A percentile compares a stretch with the other conserved stretches of the same genome.
These are phyloP conservation scores for Sinella curviseta DNA, from an alignment of 1,140 invertebrate genomes.

Conservation along the genomic window DNA sequence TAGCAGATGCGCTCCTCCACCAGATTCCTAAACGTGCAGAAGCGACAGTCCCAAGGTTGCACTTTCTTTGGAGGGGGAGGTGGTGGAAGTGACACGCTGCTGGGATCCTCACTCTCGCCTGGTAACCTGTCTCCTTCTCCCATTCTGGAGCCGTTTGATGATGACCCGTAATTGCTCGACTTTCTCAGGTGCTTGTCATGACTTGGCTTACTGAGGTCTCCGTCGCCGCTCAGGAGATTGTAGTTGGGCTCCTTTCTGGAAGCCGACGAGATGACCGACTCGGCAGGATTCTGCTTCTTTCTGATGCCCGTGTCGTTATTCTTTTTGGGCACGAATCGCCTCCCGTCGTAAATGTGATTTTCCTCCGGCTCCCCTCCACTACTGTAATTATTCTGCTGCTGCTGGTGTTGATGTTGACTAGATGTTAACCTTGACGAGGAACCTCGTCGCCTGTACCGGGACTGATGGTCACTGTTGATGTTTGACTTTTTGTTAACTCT, in stretches of 20 bases:
- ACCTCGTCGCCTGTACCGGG: neutral
- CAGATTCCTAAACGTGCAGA: constrained; percentile 39
- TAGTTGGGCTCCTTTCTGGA: neutral
- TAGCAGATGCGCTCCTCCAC: constrained; percentile 35
- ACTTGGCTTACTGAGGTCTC: neutral
- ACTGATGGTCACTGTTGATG: neutral
- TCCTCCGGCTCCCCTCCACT: neutral
- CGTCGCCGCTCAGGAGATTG: neutral
- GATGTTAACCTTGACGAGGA: neutral
- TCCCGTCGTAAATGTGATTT: neutral
- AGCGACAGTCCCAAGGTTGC: constrained; percentile 30
- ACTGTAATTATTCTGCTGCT: neutral
- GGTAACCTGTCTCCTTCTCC: neutral
- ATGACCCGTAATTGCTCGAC: neutral
- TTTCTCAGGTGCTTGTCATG: neutral
- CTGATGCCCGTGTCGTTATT: neutral
- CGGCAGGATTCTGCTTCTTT: neutral
- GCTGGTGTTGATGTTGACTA: neutral
- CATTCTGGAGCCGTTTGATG: neutral
- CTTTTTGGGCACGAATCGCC: neutral
- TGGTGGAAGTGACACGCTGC: neutral
- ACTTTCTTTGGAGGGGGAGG: constrained; percentile 2
- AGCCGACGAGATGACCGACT: neutral
- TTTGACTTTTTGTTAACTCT: neutral
- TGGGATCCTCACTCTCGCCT: neutral